Conservation (phyloP, 2,113 vertebrate species). For the Ictalurus punctatus region DNA sequence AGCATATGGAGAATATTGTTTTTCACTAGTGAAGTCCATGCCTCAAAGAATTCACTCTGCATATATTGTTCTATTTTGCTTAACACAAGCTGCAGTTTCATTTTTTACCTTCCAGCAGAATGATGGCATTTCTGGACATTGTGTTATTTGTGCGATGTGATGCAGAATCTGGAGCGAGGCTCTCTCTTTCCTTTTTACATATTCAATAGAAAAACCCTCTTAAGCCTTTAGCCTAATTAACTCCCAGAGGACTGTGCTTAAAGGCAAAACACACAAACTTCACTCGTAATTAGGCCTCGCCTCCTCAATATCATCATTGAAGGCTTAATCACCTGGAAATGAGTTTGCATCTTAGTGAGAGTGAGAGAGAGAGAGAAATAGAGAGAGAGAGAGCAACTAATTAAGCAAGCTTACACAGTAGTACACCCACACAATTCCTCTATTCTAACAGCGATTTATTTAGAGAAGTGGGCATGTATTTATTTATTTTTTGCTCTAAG, state of each 20-base stretch:
- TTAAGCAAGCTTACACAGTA: conserved; percentile 50
- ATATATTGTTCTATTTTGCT: neutral
- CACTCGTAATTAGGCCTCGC: conserved; percentile 63
- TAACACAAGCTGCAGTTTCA: neutral
- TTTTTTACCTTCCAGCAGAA: neutral
- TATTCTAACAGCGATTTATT: neutral
- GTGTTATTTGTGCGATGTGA: neutral
- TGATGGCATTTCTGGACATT: neutral
- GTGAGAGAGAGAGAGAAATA: conserved; percentile 51
- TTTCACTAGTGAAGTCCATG: no score
- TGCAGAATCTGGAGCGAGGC: neutral
- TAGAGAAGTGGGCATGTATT: neutral
- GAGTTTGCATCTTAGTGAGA: conserved; percentile 52
- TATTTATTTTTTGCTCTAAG: neutral
- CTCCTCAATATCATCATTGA: conserved; percentile 59
- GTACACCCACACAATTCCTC: conserved; percentile 15
- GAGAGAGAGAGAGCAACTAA: conserved; percentile 58
- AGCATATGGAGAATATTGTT: no score
- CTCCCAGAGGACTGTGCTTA: conserved; percentile 61
- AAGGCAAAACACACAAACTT: conserved; percentile 48
- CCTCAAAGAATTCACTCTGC: no score
- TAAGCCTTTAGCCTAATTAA: conserved; percentile 56
- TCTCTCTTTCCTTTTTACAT: neutral
- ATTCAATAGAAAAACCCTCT: neutral
- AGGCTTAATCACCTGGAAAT: conserved; percentile 64